These are phyloP conservation scores for Salvelinus alpinus DNA, from an alignment of 2,113 vertebrate genomes.

Conservation along the genomic window DNA sequence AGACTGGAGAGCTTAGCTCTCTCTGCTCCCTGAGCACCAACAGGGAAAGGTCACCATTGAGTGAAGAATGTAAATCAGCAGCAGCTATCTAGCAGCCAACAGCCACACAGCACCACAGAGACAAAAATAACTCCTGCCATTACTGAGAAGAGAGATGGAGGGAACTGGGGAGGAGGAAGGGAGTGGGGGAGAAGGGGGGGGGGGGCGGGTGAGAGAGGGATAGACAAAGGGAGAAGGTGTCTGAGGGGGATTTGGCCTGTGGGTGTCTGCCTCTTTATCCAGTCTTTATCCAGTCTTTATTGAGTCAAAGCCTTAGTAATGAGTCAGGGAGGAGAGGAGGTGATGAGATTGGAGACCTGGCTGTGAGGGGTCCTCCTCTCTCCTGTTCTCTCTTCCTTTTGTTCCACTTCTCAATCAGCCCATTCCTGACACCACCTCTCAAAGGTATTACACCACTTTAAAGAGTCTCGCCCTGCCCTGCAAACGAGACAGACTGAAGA, in stretches of 20 bases:
- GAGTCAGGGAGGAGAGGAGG: conserved; percentile 64
- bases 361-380: conserved; percentile 53
- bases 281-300: conserved; percentile 67
- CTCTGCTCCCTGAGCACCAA: conserved; percentile 62
- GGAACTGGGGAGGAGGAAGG: conserved; percentile 31
- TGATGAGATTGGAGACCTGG: conserved; percentile 43
- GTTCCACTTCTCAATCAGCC: conserved; percentile 61
- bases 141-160: conserved; percentile 61
- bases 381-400: conserved; percentile 35
- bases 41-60: conserved; percentile 72
- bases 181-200: conserved; percentile 23
- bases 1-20: conserved; percentile 16
- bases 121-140: conserved; percentile 67
- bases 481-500: conserved; percentile 11
- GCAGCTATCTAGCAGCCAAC: conserved; percentile 57
- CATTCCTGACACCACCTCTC: conserved; percentile 48
- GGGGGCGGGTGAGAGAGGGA: background rate
- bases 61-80: conserved; percentile 75
- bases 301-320: conserved; percentile 71
- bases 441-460: conserved; percentile 62
- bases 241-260: conserved; percentile 19
- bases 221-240: conserved; percentile 21
- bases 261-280: conserved; percentile 66
- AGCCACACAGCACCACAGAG: conserved; percentile 62
- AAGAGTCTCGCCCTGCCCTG: conserved; percentile 33